phyloP scores from a whole-genome alignment of 2,888 invertebrate species.

The Trachelus tabidus region DNA sequence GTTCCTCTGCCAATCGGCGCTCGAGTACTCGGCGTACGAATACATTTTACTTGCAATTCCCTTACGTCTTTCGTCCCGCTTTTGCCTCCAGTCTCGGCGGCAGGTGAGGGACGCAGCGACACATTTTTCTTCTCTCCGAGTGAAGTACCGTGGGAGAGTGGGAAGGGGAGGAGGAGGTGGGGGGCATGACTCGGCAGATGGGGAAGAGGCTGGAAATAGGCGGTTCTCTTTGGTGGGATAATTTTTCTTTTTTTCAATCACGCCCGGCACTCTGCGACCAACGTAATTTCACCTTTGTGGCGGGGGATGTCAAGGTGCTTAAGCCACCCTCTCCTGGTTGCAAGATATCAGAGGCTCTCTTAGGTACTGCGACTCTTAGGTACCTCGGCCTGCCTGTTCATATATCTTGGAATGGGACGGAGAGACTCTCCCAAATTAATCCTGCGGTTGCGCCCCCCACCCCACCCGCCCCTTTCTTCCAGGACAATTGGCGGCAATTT shows the following conservation, averaged over 20 bases:
- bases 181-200: too few relatives aligned
- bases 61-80: too few relatives aligned
- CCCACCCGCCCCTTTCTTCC: constrained; percentile 46
- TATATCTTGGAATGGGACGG: constrained; percentile 50
- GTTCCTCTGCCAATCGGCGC: too few relatives aligned
- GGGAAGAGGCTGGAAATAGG: not conserved
- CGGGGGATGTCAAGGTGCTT: constrained; percentile 42
- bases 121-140: too few relatives aligned
- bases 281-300: constrained; percentile 54
- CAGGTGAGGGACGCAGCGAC: too few relatives aligned
- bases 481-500: constrained; percentile 58
- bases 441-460: constrained; percentile 44
- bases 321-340: constrained; percentile 23
- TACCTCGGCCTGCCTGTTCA: constrained; percentile 33
- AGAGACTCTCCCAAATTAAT: constrained; percentile 59
- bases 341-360: too few relatives aligned
- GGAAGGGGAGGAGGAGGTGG: too few relatives aligned
- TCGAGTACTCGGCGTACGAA: too few relatives aligned
- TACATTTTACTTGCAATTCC: too few relatives aligned
- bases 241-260: constrained; percentile 57
- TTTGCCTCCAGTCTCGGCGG: too few relatives aligned
- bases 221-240: constrained; percentile 24
- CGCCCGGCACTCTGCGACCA: constrained; percentile 40
- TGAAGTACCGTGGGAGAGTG: too few relatives aligned
- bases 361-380: too few relatives aligned